Base-by-base conservation (phyloP, 2,888 invertebrate species). In the Sphaeridia pumilis region DNA sequence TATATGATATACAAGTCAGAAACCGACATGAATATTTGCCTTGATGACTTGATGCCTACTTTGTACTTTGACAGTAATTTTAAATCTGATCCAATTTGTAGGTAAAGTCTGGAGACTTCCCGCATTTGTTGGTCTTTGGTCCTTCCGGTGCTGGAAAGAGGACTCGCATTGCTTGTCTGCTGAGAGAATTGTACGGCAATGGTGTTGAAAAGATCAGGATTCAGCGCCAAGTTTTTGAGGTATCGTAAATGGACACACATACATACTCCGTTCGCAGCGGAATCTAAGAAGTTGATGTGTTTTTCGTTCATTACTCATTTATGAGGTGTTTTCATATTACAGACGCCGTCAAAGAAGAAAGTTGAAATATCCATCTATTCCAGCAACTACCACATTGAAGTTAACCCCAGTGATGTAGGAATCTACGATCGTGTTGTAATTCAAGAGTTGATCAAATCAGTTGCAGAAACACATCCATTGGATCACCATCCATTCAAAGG, bases 61-160 rank as follows among this genome's bases (percentile, higher is more conserved):
- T n/a, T n/a, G n/a, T n/a, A n/a, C n/a, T n/a, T n/a, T n/a, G n/a
- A n/a, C n/a, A n/a, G n/a, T n/a, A n/a, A n/a, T n/a, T n/a, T n/a
- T n/a, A n/a, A n/a, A n/a, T n/a, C n/a, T n/a, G n/a, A n/a, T n/a
- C n/a, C n/a, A n/a, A n/a, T 54, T 64, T 66, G 3, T 59, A 81
- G 79, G 79, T 82, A 2, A 81, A 86, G 68, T 83, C 86, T 71
- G 90, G 90, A 60, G 95, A 98, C 74, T 97, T 99, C 69, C 97
- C 98, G 0, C 97, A 99, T 78, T 75, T 99, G 17, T 76, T 99
- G 63, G 81, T 99, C 48, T 94, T 92, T 72, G 98, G 98, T 0
- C 97, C 98, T 2, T 83, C 87, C 0, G 98, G 98, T 42, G 87
- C 94, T 56, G 98, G 98, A 7, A 99, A 98, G 71, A 93, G 87